phyloP scores from a whole-genome alignment of 2,888 invertebrate species.

The Oscheius sp. region DNA sequence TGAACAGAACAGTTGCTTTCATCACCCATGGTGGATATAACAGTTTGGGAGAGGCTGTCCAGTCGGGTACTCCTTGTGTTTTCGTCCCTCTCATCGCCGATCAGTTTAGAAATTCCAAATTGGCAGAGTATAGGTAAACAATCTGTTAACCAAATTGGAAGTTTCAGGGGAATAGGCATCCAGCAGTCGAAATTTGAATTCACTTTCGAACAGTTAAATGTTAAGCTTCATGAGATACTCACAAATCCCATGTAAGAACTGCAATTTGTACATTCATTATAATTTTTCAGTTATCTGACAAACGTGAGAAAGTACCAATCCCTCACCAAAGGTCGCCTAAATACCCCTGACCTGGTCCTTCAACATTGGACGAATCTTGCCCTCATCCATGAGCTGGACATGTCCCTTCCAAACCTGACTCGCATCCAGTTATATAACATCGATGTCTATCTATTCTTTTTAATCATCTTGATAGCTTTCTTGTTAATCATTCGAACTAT shows the following conservation, averaged over 20 bases:
- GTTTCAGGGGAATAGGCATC: slow-evolving; percentile 19
- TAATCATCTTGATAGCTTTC: not conserved
- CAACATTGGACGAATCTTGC: slow-evolving; percentile 19
- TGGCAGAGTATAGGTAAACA: slow-evolving; percentile 18
- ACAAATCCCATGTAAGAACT: not conserved
- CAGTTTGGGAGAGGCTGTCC: slow-evolving; percentile 30
- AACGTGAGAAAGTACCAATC: slow-evolving; percentile 1
- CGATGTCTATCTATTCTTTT: slow-evolving; percentile 17
- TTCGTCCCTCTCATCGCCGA: slow-evolving; percentile 28
- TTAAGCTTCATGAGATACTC: not conserved
- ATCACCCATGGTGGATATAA: slow-evolving; percentile 34
- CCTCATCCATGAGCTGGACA: not conserved
- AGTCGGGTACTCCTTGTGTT: slow-evolving; percentile 21
- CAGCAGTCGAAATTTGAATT: slow-evolving; percentile 14
- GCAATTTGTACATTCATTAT: not conserved
- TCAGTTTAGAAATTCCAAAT: slow-evolving; percentile 16
- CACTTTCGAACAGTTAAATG: not conserved
- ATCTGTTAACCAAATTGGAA: not conserved
- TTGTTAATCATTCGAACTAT: slow-evolving; percentile 1
- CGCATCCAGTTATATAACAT: slow-evolving; percentile 18
- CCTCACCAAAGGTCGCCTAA: slow-evolving; percentile 4
- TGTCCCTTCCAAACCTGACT: slow-evolving; percentile 9
- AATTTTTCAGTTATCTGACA: not conserved
- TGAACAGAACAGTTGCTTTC: slow-evolving; percentile 18
- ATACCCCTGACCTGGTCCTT: not conserved